A percentile compares a stretch with the other conserved stretches of the same genome.
These are phyloP conservation scores for Calameuta idolon DNA, from an alignment of 2,888 invertebrate genomes.

Conservation along the genomic window DNA sequence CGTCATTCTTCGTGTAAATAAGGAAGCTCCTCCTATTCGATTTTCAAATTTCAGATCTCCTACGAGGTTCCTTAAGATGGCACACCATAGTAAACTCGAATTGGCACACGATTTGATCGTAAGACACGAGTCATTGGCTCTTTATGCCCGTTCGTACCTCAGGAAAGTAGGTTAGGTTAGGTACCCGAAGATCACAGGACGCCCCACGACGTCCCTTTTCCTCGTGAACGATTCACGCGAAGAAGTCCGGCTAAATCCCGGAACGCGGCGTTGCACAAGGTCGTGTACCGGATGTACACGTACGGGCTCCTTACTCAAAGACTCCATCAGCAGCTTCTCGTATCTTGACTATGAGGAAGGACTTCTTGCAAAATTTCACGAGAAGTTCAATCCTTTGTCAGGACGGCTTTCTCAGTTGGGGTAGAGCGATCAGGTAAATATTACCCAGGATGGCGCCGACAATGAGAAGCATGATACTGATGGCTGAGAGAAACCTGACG, in stretches of 20 bases:
- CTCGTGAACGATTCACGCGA: neutral
- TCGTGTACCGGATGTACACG: neutral
- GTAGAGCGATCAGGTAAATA: constrained; percentile 61
- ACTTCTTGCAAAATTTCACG: constrained; percentile 60
- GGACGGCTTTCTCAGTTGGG: constrained; percentile 59
- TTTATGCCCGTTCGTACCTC: neutral
- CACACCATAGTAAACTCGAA: neutral
- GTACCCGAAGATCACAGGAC: neutral
- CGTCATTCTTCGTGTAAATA: neutral
- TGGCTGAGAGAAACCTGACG: constrained; percentile 58
- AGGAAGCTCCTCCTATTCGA: neutral
- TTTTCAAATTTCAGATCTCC: neutral
- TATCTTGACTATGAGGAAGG: constrained; percentile 62
- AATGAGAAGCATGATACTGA: constrained; percentile 59
- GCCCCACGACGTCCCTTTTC: neutral
- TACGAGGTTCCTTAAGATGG: neutral
- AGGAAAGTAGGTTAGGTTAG: neutral
- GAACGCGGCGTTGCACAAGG: neutral
- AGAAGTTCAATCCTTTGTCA: constrained; percentile 63
- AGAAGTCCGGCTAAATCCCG: neutral
- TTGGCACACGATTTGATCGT: neutral
- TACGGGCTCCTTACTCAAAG: constrained; percentile 49
- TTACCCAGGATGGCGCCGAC: constrained; percentile 63
- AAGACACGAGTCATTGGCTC: neutral
- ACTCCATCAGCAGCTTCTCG: constrained; percentile 58